Evolutionary conservation across 2,113 vertebrate genomes (phyloP), one percentile per base, ranked within the genome.

Genomic region (Onychostruthus taczanowskii): DNA sequence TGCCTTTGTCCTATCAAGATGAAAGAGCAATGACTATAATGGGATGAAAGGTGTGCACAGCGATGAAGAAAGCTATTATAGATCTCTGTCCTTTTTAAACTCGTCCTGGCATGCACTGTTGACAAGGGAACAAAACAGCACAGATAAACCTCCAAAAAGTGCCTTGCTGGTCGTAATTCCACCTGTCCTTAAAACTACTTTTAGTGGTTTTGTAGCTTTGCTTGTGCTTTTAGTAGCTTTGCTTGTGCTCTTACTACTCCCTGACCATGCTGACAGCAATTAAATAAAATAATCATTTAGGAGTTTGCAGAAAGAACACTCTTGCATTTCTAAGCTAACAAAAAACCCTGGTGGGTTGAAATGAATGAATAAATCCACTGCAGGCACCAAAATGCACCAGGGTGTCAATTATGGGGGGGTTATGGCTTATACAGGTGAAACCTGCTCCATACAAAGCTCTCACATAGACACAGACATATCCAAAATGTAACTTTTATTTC

Each of bases 1-100:
- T 30, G 97, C 83, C 97, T 98, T 98, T 98, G 98, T 98, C 97
- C 97, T 78, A 87, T 62, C 66, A 73, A 98, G 97, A 98, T 98
- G 98, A 98, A 98, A 98, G 98, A 82, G 91, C 13, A 2, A 92
- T 49, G 95, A 93, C 95, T 87, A 93, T 92, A 97, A 96, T 96
- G 94, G 96, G 97, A 97, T 98, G 97, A 98, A 98, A 98, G 98
- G 97, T 97, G 98, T 97, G 96, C 92, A 94, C 91, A 53, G 96
- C 16, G 87, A 95, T 95, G 96, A 98, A 95, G 94, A 97, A 96
- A 97, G 96, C 94, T 97, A 62, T 95, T 97, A 90, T 64, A 94
- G 96, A 96, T 95, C 97, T 96, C 44, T 80, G 97, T 96, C 97
- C 95, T 96, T 97, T 96, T 93, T 95, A 84, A 93, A 97, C 98